Evolutionary conservation across 2,113 vertebrate genomes (phyloP).

Genomic region (Nothocercus nigrocapillus): DNA sequence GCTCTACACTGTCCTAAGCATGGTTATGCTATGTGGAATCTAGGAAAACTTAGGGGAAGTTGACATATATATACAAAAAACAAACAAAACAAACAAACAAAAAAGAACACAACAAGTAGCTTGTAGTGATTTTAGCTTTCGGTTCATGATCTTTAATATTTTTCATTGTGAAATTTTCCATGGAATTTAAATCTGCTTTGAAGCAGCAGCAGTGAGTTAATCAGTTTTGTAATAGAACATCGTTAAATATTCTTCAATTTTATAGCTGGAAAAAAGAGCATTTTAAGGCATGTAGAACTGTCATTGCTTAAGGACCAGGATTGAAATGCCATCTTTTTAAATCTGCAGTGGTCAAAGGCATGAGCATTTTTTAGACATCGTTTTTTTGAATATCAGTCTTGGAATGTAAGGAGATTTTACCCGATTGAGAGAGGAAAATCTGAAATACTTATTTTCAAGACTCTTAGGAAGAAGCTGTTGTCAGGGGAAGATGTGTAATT

Average conservation of each 20-base stretch:
- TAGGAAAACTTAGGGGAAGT: background rate
- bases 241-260: background rate
- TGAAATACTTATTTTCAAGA: background rate
- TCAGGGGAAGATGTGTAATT: background rate
- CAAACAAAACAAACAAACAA: too few relatives aligned
- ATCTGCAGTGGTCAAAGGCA: background rate
- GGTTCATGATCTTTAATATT: background rate
- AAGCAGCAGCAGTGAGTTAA: background rate
- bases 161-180: background rate
- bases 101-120: background rate
- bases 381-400: background rate
- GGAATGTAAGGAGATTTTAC: background rate
- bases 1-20: background rate
- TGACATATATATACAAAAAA: background rate
- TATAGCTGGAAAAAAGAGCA: background rate
- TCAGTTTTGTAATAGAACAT: background rate
- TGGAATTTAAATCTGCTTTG: background rate
- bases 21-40: background rate
- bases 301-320: background rate
- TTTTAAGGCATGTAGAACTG: background rate
- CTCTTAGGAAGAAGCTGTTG: background rate
- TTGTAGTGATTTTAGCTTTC: background rate
- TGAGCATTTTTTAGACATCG: accelerated
- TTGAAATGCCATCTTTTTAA: background rate
- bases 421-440: background rate